These are phyloP conservation scores for Vultur gryphus DNA, from an alignment of 2,797 vertebrate species.

Conservation along the genomic window DNA sequence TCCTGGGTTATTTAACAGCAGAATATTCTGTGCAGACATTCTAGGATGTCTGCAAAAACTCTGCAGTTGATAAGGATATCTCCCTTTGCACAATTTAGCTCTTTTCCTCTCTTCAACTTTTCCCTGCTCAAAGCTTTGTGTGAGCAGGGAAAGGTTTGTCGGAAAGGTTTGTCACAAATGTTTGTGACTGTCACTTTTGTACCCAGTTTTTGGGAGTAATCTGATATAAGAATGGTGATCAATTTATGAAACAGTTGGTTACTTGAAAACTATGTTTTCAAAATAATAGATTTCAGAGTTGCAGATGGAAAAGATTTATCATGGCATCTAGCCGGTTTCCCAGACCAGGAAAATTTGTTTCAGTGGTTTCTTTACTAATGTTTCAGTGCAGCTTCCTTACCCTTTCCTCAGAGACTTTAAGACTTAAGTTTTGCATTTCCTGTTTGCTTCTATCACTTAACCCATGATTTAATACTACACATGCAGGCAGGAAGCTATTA, in stretches of 20 bases:
- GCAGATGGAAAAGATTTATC: not conserved
- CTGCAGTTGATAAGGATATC: not conserved
- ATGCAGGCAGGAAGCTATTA: not conserved
- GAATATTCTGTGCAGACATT: not conserved
- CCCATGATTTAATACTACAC: not conserved
- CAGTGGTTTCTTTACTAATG: not conserved
- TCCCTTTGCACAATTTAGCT: not conserved
- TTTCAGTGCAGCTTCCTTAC: not conserved
- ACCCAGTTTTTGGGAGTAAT: not conserved
- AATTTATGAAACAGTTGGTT: not conserved
- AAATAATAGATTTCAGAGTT: not conserved
- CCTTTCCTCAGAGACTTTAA: not conserved
- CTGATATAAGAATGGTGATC: not conserved
- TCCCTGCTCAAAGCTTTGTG: not conserved
- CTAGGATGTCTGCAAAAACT: not conserved
- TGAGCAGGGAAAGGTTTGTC: not conserved
- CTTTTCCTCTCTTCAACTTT: not conserved
- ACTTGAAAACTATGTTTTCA: not conserved
- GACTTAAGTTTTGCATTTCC: not conserved
- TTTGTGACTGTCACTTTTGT: not conserved
- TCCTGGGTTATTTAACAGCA: not conserved
- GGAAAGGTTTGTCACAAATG: not conserved
- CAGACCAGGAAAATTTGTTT: not conserved
- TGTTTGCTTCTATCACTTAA: not conserved
- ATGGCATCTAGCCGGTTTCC: not conserved